Conservation (phyloP, 2,797 vertebrate genomes). For the Perodicticus potto region DNA sequence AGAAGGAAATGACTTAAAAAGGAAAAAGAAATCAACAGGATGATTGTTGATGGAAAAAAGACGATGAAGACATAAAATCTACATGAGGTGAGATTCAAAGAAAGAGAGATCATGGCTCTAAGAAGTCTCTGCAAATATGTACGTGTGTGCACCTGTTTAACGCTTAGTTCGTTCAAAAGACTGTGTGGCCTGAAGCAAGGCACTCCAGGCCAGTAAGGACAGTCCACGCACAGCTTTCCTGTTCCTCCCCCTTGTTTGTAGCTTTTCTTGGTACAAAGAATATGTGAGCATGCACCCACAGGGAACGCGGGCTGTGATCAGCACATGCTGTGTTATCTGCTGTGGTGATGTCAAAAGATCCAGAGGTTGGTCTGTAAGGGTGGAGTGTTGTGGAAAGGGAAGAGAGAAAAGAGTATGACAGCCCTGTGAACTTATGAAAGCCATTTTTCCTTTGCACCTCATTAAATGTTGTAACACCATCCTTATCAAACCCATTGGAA, state of each 20-base stretch:
- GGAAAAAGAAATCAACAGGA: constrained; percentile 30
- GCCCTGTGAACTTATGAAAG: constrained; percentile 66
- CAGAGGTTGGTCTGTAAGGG: not conserved
- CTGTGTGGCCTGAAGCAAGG: not conserved
- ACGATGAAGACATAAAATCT: constrained; percentile 38
- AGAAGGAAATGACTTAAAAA: constrained; percentile 37
- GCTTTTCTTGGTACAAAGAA: not conserved
- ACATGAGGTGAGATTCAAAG: constrained; percentile 13
- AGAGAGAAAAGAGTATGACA: constrained; percentile 49
- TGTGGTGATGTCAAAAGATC: not conserved
- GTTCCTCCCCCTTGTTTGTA: not conserved
- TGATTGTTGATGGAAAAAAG: constrained; percentile 11
- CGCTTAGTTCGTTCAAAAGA: not conserved
- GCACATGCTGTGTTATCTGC: not conserved
- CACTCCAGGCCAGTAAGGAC: not conserved
- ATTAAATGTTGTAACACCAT: constrained; percentile 76
- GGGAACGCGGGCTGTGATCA: not conserved
- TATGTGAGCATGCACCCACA: not conserved
- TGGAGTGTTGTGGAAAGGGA: not conserved
- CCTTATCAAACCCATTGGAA: constrained; percentile 75
- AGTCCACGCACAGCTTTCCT: not conserved
- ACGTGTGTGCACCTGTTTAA: not conserved
- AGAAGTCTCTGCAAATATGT: not conserved
- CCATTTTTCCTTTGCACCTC: constrained; percentile 83
- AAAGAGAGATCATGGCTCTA: not conserved